Base-by-base conservation (phyloP, 30 jellyfish, hydroid and myxozoan species). In the Sanderia malayensis region DNA sequence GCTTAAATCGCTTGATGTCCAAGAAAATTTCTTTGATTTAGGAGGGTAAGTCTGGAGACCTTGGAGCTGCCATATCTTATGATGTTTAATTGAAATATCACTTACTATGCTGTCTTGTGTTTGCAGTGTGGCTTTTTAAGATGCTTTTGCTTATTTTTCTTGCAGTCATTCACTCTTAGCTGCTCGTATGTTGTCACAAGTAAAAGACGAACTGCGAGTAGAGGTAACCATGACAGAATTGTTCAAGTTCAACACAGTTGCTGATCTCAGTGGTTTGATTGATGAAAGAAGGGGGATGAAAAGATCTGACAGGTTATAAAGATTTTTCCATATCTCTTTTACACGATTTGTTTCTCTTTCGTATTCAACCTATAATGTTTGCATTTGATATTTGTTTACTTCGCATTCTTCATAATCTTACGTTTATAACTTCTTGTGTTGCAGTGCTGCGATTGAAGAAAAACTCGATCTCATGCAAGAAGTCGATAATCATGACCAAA, bases 21-120 rank as follows among this genome's bases (percentile, higher is more conserved):
- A 71, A 52, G 96, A 86, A 34, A 86, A 86, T 49, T 86, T 86
- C 78, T 86, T 86, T 58, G 96, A 86, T 28, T 69, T 86, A 11
- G 96, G 96, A 46, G 96, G 96, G 96, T 86, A n/a, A 62, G 85
- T 73, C 1, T n/a, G n/a, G n/a, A n/a, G n/a, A n/a, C n/a, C n/a
- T n/a, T n/a, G n/a, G n/a, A n/a, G n/a, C n/a, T n/a, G n/a, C n/a
- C n/a, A n/a, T n/a, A n/a, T n/a, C n/a, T n/a, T n/a, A n/a, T n/a
- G n/a, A n/a, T n/a, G n/a, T n/a, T n/a, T n/a, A n/a, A n/a, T n/a
- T n/a, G n/a, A n/a, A n/a, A n/a, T n/a, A n/a, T n/a, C n/a, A n/a
- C n/a, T n/a, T n/a, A n/a, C n/a, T n/a, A n/a, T n/a, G n/a, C n/a
- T n/a, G n/a, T n/a, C n/a, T n/a, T n/a, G n/a, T n/a, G n/a, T n/a